These are phyloP conservation scores for Sebastes alutus DNA, from an alignment of 2,797 vertebrate genomes.

Conservation along the genomic window DNA sequence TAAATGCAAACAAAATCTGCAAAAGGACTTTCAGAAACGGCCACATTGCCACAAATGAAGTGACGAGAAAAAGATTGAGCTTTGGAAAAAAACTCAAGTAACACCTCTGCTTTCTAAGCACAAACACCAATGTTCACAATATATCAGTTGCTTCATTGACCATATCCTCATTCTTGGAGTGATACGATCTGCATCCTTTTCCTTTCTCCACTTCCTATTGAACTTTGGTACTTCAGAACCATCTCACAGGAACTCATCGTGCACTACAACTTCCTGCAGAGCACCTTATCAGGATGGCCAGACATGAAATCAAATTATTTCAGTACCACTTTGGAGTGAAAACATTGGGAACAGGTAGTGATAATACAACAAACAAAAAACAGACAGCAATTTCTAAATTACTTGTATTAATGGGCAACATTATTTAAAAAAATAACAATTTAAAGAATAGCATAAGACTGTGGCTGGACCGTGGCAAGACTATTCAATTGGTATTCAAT, in stretches of 20 bases:
- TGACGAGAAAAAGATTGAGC: neutral
- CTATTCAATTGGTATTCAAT: neutral
- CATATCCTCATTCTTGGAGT: slow-evolving; percentile 69
- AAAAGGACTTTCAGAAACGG: slow-evolving; percentile 22
- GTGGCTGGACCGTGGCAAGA: neutral
- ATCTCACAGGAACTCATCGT: slow-evolving; percentile 85
- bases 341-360: neutral
- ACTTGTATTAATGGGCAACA: neutral
- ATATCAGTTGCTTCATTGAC: slow-evolving; percentile 46
- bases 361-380: neutral
- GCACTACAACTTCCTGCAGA: slow-evolving; percentile 87
- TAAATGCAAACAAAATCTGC: slow-evolving; percentile 19
- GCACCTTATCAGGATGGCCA: slow-evolving; percentile 84
- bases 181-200: slow-evolving; percentile 74
- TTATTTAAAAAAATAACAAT: neutral
- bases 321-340: neutral
- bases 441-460: neutral
- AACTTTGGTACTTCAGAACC: slow-evolving; percentile 69
- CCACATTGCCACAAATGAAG: neutral
- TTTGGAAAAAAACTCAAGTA: neutral
- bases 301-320: slow-evolving; percentile 41
- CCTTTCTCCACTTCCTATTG: slow-evolving; percentile 74
- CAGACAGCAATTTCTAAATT: neutral
- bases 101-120: slow-evolving; percentile 29
- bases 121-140: neutral